Conservation (phyloP, 2,113 vertebrate species). For the Cairina moschata region DNA sequence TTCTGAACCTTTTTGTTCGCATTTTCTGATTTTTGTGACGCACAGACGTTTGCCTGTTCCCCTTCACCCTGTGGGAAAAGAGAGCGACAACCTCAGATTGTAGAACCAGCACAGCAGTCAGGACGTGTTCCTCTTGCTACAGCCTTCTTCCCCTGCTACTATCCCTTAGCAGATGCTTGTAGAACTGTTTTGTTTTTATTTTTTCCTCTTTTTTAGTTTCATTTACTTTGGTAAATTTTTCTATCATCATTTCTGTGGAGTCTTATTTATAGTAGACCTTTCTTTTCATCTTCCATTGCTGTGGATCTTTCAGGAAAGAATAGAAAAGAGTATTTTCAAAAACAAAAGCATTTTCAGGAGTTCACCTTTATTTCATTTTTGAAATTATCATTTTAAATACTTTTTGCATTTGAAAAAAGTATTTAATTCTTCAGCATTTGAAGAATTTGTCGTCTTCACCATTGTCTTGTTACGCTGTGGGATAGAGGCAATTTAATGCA, state of each 20-base stretch:
- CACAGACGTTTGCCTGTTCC: constrained; percentile 12
- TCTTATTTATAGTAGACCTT: not conserved
- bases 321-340: not conserved
- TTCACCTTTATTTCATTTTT: not conserved
- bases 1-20: constrained; percentile 22
- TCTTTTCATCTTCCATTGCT: not conserved
- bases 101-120: not conserved
- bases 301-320: not conserved
- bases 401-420: not conserved
- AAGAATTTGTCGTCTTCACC: not conserved
- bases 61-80: not conserved
- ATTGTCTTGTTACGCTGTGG: not conserved
- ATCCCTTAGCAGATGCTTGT: not conserved
- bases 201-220: not conserved
- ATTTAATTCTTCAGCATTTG: not conserved
- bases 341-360: not conserved
- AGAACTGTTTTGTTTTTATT: not conserved
- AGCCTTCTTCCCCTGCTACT: not conserved
- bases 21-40: not conserved
- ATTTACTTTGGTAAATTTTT: not conserved
- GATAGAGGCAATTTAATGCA: not conserved
- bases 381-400: not conserved
- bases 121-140: not conserved
- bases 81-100: not conserved
- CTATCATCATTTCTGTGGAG: not conserved